Evolutionary conservation across 2,113 vertebrate genomes (phyloP).

Genomic region (Myiopsitta monachus): DNA sequence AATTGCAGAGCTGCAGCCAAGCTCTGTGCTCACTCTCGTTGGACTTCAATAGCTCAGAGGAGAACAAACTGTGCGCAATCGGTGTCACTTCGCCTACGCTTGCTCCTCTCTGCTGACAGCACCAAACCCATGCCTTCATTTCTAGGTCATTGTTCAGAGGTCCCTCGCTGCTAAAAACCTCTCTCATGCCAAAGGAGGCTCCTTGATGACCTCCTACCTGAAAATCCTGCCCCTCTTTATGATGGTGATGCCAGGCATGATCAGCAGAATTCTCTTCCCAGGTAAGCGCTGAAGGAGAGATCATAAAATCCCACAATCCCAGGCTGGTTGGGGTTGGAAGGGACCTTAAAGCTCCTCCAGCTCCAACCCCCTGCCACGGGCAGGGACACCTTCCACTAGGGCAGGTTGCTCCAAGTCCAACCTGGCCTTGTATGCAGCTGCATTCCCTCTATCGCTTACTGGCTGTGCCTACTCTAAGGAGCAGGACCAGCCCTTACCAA

Average conservation of each 20-base stretch:
- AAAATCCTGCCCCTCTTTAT: slow-evolving; percentile 92
- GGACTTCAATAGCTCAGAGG: background rate
- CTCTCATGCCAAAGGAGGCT: slow-evolving; percentile 93
- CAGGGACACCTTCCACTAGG: background rate
- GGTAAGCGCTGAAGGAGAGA: slow-evolving; percentile 70
- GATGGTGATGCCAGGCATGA: slow-evolving; percentile 94
- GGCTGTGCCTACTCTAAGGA: rapidly evolving
- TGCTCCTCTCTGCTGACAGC: background rate
- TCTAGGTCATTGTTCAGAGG: slow-evolving; percentile 95
- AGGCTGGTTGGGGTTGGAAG: background rate
- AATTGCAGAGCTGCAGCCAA: background rate
- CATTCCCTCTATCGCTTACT: background rate
- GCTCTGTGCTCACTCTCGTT: background rate
- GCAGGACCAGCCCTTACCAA: background rate
- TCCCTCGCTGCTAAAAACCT: slow-evolving; percentile 90
- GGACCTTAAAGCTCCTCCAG: background rate
- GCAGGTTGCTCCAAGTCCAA: background rate
- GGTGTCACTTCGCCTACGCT: background rate
- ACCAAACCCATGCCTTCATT: background rate
- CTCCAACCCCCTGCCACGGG: background rate
- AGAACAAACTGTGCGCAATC: rapidly evolving
- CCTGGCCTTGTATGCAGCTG: background rate
- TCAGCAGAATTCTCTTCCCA: slow-evolving; percentile 93
- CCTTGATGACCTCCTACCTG: slow-evolving; percentile 89
- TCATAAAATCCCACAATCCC: background rate